Base-by-base conservation (phyloP, 2,888 invertebrate species). In the Thera britannica region DNA sequence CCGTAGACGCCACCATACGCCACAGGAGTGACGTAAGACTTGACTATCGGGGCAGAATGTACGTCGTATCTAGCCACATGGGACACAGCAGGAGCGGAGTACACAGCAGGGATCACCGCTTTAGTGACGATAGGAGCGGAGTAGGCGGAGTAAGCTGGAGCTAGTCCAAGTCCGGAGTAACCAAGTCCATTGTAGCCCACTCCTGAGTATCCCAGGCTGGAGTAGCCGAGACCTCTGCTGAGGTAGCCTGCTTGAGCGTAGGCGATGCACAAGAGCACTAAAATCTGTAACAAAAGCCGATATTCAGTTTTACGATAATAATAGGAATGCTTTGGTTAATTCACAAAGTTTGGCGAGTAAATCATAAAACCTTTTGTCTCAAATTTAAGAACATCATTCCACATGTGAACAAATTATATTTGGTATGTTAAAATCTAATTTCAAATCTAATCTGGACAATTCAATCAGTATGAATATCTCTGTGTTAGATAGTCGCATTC, bases 31-130 rank as follows among this genome's bases (percentile, higher is more conserved):
- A 77, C 77, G 58, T 83, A 84, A 2, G 85, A 79, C 61, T 80
- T 82, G 36, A 83, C 75, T 11, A 83, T 41, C 0, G 85, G 84
- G 2, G 85, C 72, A 0, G 83, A 79, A 67, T 86, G 86, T 1
- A 86, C 78, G 70, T 83, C 83, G 74, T 86, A 86, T 58, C 85
- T 85, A 2, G 87, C 87, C 1, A 87, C 84, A 9, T 81, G 77
- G 0, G 88, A 88, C 11, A 87, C 56, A 0, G 87, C 87, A 44
- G 80, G 83, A 2, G 82, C 76, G 49, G 82, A 76, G 4, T 83
- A 79, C n/a, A 78, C 73, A 44, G 80, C 72, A 5, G 83, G 83
- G n/a, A 81, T 71, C 12, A 82, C 77, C 3, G 82, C 62, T 54
- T 82, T 83, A 1, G 77, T 70, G 3, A 82, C 77, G 41, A 82